These are phyloP conservation scores for Dendrophyllia cribrosa DNA, from an alignment of 64 coral and sea anemone genomes.

Conservation along the genomic window DNA sequence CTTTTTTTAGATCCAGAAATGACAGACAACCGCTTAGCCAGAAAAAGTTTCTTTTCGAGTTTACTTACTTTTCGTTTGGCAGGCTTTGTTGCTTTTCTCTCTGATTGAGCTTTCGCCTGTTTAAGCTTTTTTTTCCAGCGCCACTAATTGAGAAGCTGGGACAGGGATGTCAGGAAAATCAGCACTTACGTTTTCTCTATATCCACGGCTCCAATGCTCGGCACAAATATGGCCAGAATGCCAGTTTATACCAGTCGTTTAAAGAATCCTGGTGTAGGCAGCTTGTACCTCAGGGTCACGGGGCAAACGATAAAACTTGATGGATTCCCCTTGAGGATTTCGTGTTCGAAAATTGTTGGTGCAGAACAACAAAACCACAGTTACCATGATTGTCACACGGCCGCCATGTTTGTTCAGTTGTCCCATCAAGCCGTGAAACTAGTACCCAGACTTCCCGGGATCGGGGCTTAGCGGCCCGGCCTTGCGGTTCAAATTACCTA, in stretches of 20 bases:
- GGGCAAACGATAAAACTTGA: constrained; percentile 27
- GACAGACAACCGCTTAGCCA: constrained; percentile 22
- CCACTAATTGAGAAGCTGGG: neutral
- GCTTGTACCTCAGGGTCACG: constrained; percentile 12
- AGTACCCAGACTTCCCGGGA: no score
- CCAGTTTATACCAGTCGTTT: constrained; percentile 59
- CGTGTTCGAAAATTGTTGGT: no score
- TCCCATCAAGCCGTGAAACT: no score
- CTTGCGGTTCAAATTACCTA: no score
- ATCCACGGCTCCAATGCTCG: constrained; percentile 13
- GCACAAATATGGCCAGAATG: neutral
- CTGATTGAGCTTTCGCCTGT: neutral
- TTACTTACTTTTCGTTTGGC: constrained; percentile 37
- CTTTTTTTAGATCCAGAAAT: constrained; percentile 44
- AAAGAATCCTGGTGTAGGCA: constrained; percentile 17
- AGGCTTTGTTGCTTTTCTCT: constrained; percentile 36
- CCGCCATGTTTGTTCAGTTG: no score
- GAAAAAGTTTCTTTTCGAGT: constrained; percentile 42
- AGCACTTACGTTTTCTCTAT: neutral
- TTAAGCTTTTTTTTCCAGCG: neutral
- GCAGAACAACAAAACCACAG: no score
- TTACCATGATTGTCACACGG: no score
- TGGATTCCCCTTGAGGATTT: no score
- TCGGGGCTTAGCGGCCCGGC: no score
- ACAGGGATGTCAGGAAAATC: constrained; percentile 5